These are phyloP conservation scores for Theocolax elegans DNA, from an alignment of 1,140 invertebrate species.

Conservation along the genomic window DNA sequence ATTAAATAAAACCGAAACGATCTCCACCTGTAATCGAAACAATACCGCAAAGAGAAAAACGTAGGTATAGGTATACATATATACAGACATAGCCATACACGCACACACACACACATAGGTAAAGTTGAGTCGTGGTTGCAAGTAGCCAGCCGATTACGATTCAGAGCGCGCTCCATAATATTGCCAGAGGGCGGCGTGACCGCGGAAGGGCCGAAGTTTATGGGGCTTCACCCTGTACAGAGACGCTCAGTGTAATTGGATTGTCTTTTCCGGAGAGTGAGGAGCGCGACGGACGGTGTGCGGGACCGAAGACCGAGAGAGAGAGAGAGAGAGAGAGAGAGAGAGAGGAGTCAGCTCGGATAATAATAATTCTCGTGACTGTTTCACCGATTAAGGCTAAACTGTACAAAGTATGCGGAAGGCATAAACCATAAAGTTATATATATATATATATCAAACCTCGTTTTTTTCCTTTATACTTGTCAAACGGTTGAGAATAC, in stretches of 20 bases:
- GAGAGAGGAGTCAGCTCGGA: no score
- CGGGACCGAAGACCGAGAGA: background rate
- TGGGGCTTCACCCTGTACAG: constrained; percentile 9
- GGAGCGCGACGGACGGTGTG: background rate
- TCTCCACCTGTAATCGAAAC: no score
- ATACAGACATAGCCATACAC: no score
- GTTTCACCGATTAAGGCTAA: constrained; percentile 20
- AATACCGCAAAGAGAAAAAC: no score
- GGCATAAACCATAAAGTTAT: no score
- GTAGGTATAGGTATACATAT: no score
- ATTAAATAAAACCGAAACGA: no score
- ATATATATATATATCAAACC: no score
- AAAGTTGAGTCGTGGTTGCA: background rate
- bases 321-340: no score
- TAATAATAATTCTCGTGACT: constrained; percentile 27
- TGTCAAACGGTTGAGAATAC: no score
- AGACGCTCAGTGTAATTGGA: constrained; percentile 24
- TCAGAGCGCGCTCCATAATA: constrained; percentile 25
- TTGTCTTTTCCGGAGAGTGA: constrained; percentile 5
- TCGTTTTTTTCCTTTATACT: no score
- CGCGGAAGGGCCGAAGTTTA: constrained; percentile 24
- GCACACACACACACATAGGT: no score
- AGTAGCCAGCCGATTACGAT: constrained; percentile 1
- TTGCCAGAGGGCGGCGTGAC: constrained; percentile 6
- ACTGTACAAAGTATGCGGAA: constrained; percentile 17